Evolutionary conservation across 2,888 invertebrate genomes (phyloP).

Genomic region (Salticus scenicus): DNA sequence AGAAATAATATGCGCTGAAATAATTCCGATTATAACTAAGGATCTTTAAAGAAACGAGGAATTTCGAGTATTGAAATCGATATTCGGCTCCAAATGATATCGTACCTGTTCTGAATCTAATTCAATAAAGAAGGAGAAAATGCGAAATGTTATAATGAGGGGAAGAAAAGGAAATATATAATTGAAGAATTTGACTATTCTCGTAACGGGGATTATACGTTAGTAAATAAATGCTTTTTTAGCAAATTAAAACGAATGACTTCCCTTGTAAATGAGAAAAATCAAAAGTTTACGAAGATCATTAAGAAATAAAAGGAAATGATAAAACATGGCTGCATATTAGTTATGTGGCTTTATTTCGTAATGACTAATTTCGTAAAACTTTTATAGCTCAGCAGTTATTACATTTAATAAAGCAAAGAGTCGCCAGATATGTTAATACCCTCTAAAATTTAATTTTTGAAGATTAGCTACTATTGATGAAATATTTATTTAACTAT

Average conservation of each 20-base stretch:
- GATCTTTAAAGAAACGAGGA: conserved; percentile 1
- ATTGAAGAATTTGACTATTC: conserved; percentile 1
- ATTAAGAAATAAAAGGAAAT: not conserved
- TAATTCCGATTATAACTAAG: not conserved
- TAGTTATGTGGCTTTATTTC: too few relatives aligned
- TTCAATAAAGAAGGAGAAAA: not conserved
- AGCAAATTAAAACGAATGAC: conserved; percentile 1
- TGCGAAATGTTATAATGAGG: not conserved
- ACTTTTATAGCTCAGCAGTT: too few relatives aligned
- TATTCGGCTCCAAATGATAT: conserved; percentile 8
- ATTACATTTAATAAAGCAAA: too few relatives aligned
- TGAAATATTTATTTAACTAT: too few relatives aligned
- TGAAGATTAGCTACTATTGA: too few relatives aligned
- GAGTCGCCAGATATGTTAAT: too few relatives aligned
- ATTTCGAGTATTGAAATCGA: not conserved
- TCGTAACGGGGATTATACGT: not conserved
- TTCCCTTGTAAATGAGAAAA: not conserved
- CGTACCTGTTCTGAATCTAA: not conserved
- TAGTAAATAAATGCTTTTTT: conserved; percentile 5
- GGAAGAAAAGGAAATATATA: too few relatives aligned
- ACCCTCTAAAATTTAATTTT: too few relatives aligned
- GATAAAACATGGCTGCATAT: too few relatives aligned
- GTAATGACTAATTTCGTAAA: too few relatives aligned
- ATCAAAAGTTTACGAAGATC: not conserved
- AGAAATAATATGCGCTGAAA: not conserved